These are phyloP conservation scores for Clunio marinus DNA, from an alignment of 2,888 invertebrate genomes.

Conservation along the genomic window DNA sequence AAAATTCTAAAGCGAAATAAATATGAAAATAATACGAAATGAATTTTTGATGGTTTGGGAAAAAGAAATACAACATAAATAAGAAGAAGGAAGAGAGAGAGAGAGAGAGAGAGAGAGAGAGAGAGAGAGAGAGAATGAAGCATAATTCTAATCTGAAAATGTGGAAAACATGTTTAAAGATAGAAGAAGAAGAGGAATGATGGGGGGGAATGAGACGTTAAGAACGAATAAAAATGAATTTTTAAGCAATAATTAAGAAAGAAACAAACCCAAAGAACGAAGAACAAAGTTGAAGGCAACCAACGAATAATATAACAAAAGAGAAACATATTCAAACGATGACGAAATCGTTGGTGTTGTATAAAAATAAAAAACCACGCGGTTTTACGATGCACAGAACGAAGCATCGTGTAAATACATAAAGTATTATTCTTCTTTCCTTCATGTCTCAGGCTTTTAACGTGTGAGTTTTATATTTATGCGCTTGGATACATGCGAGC, in stretches of 20 bases:
- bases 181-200: not conserved
- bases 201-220: slow-evolving; percentile 8
- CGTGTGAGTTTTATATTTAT: not conserved
- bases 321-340: slow-evolving; percentile 10
- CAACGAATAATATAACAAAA: not conserved
- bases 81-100: not conserved
- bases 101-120: not conserved
- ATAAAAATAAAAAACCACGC: slow-evolving; percentile 37
- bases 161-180: slow-evolving; percentile 13
- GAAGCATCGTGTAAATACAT: not conserved
- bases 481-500: not conserved
- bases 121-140: slow-evolving; percentile 8
- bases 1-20: not conserved
- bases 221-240: not conserved
- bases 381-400: slow-evolving; percentile 25
- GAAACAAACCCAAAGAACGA: not conserved
- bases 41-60: not conserved
- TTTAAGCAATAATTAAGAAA: slow-evolving; percentile 33
- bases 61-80: not conserved
- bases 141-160: slow-evolving; percentile 24
- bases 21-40: not conserved
- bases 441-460: not conserved
- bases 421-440: too few relatives aligned
- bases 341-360: slow-evolving; percentile 18
- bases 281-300: slow-evolving; percentile 3